phyloP scores from a whole-genome alignment of 2,888 invertebrate species.

The Tinea trinotella region DNA sequence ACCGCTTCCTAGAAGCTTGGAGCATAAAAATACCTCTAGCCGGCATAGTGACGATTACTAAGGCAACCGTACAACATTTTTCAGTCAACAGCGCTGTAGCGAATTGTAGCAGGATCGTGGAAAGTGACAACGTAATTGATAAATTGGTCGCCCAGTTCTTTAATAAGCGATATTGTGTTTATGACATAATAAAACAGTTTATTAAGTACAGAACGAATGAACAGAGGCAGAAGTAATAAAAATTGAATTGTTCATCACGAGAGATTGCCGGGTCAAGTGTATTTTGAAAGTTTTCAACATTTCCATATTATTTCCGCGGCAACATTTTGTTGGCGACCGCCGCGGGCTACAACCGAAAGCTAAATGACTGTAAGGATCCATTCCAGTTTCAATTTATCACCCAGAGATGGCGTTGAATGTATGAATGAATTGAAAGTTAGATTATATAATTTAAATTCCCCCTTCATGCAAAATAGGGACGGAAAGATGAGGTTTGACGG shows the following conservation, averaged over 20 bases:
- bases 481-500: conserved; percentile 30
- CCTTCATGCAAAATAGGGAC: conserved; percentile 70
- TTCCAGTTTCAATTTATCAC: conserved; percentile 68
- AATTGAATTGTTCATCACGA: background rate
- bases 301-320: conserved; percentile 34
- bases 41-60: too few species aligned
- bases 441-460: conserved; percentile 73
- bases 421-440: conserved; percentile 74
- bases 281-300: conserved; percentile 26
- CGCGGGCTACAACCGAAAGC: conserved; percentile 31
- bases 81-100: too few species aligned
- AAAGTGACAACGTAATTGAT: too few species aligned
- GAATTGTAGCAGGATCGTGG: too few species aligned
- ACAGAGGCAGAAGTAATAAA: background rate
- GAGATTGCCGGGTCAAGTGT: conserved; percentile 18
- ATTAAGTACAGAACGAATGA: background rate
- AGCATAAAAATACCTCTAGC: too few species aligned
- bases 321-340: conserved; percentile 29
- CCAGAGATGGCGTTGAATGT: conserved; percentile 69
- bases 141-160: too few species aligned
- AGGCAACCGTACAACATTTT: too few species aligned
- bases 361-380: conserved; percentile 59
- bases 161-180: too few species aligned
- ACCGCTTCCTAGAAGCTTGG: too few species aligned
- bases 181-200: background rate